Conservation (phyloP, 2,797 vertebrate species). For the Xenentodon cancila region DNA sequence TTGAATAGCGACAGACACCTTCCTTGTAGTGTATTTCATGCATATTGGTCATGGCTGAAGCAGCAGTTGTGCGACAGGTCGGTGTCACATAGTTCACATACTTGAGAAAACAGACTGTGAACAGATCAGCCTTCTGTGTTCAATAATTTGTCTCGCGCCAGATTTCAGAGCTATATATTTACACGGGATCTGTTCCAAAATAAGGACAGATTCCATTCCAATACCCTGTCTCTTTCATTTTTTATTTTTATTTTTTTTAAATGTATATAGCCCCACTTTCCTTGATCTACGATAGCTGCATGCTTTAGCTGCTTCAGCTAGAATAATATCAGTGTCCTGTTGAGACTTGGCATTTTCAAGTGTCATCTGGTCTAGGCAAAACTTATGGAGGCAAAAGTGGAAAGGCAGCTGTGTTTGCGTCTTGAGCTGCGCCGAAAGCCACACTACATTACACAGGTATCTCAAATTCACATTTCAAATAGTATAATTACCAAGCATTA, state of each 20-base stretch:
- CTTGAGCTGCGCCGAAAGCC: too few relatives aligned
- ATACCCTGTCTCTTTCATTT: conserved; percentile 31
- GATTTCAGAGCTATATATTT: conserved; percentile 45
- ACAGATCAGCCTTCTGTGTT: conserved; percentile 53
- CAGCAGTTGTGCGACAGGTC: conserved; percentile 44
- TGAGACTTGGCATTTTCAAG: conserved; percentile 54
- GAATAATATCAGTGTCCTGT: conserved; percentile 45
- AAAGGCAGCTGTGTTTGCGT: conserved; percentile 13
- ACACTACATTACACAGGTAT: too few relatives aligned
- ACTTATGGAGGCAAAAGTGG: conserved; percentile 9
- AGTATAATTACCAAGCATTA: too few relatives aligned
- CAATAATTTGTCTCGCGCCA: conserved; percentile 38
- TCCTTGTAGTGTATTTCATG: too few relatives aligned
- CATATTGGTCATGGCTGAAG: conserved; percentile 4
- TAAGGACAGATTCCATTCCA: conserved; percentile 38
- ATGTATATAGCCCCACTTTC: conserved; percentile 40
- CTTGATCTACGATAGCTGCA: conserved; percentile 51
- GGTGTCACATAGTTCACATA: conserved; percentile 50
- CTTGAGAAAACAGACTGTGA: conserved; percentile 64
- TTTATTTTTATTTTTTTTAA: conserved; percentile 34
- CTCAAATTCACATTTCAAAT: too few relatives aligned
- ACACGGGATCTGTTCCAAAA: conserved; percentile 41
- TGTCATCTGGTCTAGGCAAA: conserved; percentile 38
- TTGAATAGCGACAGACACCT: too few relatives aligned
- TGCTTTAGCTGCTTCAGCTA: conserved; percentile 39